These are phyloP conservation scores for Cyrtonyx montezumae DNA, from an alignment of 2,113 vertebrate genomes.

Conservation along the genomic window DNA sequence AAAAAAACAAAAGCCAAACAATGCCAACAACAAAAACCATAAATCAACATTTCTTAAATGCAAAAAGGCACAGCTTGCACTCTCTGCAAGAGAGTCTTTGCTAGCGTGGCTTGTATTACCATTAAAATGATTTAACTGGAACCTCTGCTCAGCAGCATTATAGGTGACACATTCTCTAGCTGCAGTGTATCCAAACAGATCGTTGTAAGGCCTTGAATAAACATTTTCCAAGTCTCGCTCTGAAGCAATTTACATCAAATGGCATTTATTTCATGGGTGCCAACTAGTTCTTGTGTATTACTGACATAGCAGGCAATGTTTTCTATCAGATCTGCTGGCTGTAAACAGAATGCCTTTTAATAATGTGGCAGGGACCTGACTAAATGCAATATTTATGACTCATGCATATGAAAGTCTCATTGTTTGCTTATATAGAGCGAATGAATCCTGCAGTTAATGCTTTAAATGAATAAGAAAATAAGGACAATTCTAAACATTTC, in stretches of 20 bases:
- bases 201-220: conserved; percentile 73
- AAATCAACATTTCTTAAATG: not conserved
- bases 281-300: conserved; percentile 64
- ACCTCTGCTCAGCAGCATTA: conserved; percentile 26
- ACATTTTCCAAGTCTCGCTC: conserved; percentile 64
- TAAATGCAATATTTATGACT: conserved; percentile 69
- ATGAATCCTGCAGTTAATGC: not conserved
- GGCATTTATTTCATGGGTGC: conserved; percentile 70
- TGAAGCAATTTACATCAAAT: conserved; percentile 75
- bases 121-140: conserved; percentile 71
- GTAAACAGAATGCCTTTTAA: conserved; percentile 66
- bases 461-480: not conserved
- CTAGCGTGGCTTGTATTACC: conserved; percentile 15
- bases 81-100: conserved; percentile 5
- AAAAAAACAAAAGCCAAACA: not conserved
- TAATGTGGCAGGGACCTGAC: conserved; percentile 47
- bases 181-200: conserved; percentile 69
- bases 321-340: conserved; percentile 48
- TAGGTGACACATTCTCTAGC: conserved; percentile 65
- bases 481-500: not conserved
- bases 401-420: not conserved
- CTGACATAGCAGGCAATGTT: conserved; percentile 65
- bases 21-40: not conserved
- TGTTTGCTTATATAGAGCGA: conserved; percentile 7
- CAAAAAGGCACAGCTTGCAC: not conserved